Evolutionary conservation across 2,113 vertebrate species (phyloP), one percentile per base, ranked within the genome.

Genomic region (Daphoenositta chrysoptera): DNA sequence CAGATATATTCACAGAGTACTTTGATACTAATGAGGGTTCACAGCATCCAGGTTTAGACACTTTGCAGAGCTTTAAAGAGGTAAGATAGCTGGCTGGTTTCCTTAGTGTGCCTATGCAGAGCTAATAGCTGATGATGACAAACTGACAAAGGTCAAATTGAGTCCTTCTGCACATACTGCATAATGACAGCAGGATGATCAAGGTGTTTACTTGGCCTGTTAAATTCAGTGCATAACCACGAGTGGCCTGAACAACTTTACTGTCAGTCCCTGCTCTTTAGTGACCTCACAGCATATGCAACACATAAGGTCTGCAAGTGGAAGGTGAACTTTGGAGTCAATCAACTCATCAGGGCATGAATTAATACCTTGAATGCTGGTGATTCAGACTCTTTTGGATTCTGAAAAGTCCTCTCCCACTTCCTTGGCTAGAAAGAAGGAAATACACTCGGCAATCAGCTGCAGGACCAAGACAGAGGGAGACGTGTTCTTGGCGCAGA

Each of bases 401-500:
- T 75, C 26, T 78, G 60, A 54, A 28, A 57, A 75, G 14, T 17
- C 8, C 30, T 76, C 61, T 54, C 42, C 33, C 9, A 3, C 47
- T 87, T 91, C 64, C 50, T 18, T 23, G 30, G 26, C 20, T 18
- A 57, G 69, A 68, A 80, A 56, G 69, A 48, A 69, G 22, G 39
- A 64, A 65, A 73, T 40, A 57, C 2, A 31, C 33, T 44, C 40
- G 28, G 42, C 44, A 40, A 5, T 57, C 60, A 48, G 50, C 40
- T 70, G n/a, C 69, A 45, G 17, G 16, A 47, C 24, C 40, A 63
- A 44, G 80, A 26, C 15, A 21, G 15, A 35, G 35, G 23, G 45
- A 83, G 42, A 56, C 0, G 1, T n/a, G 28, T 12, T 73, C 50
- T 80, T 65, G 40, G 13, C 24, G 15, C 0, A 6, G 56, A 10